phyloP scores from a whole-genome alignment of 2,797 vertebrate genomes.

The Karalla daura region DNA sequence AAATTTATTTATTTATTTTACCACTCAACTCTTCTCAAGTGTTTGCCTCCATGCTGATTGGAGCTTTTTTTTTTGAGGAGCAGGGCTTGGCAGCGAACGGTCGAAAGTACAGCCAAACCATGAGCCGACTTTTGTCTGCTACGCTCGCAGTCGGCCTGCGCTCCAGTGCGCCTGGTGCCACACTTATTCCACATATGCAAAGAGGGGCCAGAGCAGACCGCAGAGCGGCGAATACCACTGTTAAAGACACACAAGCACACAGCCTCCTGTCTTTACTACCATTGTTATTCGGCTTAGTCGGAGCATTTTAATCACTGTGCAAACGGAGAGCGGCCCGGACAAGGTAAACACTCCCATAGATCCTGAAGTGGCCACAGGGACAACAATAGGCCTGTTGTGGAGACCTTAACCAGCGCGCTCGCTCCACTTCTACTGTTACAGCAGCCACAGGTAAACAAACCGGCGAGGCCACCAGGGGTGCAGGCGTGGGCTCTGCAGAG shows the following conservation, averaged over 20 bases:
- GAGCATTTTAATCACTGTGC: slow-evolving; percentile 65
- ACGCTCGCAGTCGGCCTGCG: slow-evolving; percentile 24
- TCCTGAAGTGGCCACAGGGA: slow-evolving; percentile 49
- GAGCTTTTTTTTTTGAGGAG: slow-evolving; percentile 49
- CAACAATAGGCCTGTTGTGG: slow-evolving; percentile 74
- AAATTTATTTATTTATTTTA: slow-evolving; percentile 58
- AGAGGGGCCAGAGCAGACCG: slow-evolving; percentile 15
- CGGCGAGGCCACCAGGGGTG: slow-evolving; percentile 59
- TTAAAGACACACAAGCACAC: slow-evolving; percentile 27
- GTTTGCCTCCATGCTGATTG: slow-evolving; percentile 25
- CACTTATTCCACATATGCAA: slow-evolving; percentile 52
- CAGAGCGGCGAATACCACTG: slow-evolving; percentile 16
- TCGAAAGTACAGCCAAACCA: slow-evolving; percentile 50
- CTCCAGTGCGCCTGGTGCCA: slow-evolving; percentile 44
- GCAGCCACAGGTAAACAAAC: slow-evolving; percentile 75
- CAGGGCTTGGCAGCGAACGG: slow-evolving; percentile 41
- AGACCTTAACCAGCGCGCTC: slow-evolving; percentile 48
- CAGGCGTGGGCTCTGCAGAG: slow-evolving; percentile 53
- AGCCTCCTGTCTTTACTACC: slow-evolving; percentile 29
- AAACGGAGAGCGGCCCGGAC: slow-evolving; percentile 59
- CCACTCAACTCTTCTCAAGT: slow-evolving; percentile 33
- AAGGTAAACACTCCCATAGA: slow-evolving; percentile 73
- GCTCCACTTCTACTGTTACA: slow-evolving; percentile 66
- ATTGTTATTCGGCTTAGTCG: slow-evolving; percentile 62
- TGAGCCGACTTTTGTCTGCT: slow-evolving; percentile 62